Base-by-base conservation (phyloP, 2,888 invertebrate species). In the Cantharis lateralis region DNA sequence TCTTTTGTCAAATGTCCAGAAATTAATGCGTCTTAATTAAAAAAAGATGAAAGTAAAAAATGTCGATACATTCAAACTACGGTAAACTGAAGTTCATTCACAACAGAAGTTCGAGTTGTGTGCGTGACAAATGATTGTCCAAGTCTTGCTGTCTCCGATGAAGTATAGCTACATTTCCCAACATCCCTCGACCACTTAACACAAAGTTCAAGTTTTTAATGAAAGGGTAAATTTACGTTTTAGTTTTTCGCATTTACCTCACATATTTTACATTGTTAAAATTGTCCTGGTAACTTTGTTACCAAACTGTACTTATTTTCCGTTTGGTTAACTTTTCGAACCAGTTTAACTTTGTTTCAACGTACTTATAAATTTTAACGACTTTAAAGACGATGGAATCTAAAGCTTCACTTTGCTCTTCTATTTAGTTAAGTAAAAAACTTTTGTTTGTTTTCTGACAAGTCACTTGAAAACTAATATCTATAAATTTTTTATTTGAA, bases 41-140 rank as follows among this genome's bases (percentile, higher is more conserved):
- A 24, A 69, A 32, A 48, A 48, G n/a, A 48, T 2, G n/a, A 20
- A 66, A 66, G n/a, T 66, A 13, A 9, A 18, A 15, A 66, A 66
- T 20, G 24, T 66, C 68, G 26, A 73, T 74, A 74, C 63, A 71
- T 74, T 77, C 71, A 74, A 74, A 74, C 64, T 74, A n/a, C 61
- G 71, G 18, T 68, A 70, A 48, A 61, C 66, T 15, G 32, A 74
- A 74, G 62, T 76, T 72, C 64, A 72, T 73, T 63, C 74, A 64
- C 68, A 77, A 77, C 64, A 78, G 72, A 70, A 78, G 70, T 74
- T 77, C 61, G 62, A 69, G 71, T 72, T 77, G 74, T 16, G 68
- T 62, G 26, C 62, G 71, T 78, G 76, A 78, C 78, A 78, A 78
- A 78, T 76, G 76, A 74, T 71, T 78, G 78, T 78, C 76, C 76